Conservation (phyloP, 1,140 invertebrate species). For the Scaptomyza pallida region DNA sequence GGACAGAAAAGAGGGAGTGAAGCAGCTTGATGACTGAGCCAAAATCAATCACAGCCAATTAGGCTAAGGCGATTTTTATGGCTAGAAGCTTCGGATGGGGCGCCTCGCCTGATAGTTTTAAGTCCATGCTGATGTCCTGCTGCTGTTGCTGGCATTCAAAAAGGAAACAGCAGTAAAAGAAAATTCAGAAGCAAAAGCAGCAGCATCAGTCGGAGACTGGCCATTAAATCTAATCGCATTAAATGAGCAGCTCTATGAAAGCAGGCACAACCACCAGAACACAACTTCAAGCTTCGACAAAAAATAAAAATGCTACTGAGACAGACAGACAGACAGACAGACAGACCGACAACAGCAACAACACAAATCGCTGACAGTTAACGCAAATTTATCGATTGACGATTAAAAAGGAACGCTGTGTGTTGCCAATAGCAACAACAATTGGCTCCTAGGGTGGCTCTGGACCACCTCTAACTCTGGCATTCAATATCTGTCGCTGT, state of each 20-base stretch:
- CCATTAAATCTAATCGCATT: slow-evolving; percentile 81
- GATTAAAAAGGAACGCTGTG: slow-evolving; percentile 60
- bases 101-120: slow-evolving; percentile 61
- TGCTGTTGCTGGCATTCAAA: slow-evolving; percentile 24
- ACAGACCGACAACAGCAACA: slow-evolving; percentile 9
- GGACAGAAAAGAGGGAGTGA: neutral
- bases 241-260: slow-evolving; percentile 59
- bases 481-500: slow-evolving; percentile 30
- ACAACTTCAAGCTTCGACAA: slow-evolving; percentile 29
- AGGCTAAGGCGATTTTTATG: slow-evolving; percentile 79
- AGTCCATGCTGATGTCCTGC: slow-evolving; percentile 54
- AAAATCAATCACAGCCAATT: slow-evolving; percentile 79
- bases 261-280: slow-evolving; percentile 19
- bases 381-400: slow-evolving; percentile 82
- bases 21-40: slow-evolving; percentile 8
- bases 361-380: slow-evolving; percentile 70
- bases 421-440: slow-evolving; percentile 42
- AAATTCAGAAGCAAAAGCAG: slow-evolving; percentile 40
- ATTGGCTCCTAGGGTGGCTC: slow-evolving; percentile 22
- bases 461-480: no score
- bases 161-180: slow-evolving; percentile 24
- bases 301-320: slow-evolving; percentile 7
- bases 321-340: slow-evolving; percentile 3
- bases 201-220: slow-evolving; percentile 40
- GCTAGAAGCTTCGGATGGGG: slow-evolving; percentile 11